Percentiles rank a stretch among this genome's conserved stretches.
These are phyloP conservation scores for Metaphire vulgaris DNA, from an alignment of 1,140 invertebrate genomes.

Conservation along the genomic window DNA sequence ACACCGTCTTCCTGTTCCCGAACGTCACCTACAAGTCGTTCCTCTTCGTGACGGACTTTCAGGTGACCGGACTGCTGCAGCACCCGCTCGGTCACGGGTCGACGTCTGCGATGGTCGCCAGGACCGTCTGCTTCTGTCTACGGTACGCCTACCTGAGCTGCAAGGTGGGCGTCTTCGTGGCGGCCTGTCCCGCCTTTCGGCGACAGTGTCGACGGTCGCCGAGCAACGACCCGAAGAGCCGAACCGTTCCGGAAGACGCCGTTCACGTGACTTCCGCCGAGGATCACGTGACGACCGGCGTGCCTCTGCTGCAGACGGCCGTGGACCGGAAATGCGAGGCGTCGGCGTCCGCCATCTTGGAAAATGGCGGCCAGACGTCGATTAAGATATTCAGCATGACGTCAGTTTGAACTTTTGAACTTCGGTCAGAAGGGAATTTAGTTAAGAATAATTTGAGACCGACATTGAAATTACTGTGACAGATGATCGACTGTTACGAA, in stretches of 20 bases:
- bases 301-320: conserved; percentile 5
- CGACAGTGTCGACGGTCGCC: conserved; percentile 25
- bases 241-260: conserved; percentile 2
- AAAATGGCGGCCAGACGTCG: conserved; percentile 17
- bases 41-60: conserved; percentile 21
- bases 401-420: too few relatives aligned
- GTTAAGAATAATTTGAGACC: too few relatives aligned
- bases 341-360: conserved; percentile 16
- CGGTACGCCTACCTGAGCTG: conserved; percentile 35
- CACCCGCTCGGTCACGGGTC: conserved; percentile 5
- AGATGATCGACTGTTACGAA: too few relatives aligned
- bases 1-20: conserved; percentile 25
- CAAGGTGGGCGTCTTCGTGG: conserved; percentile 37
- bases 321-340: not conserved
- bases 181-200: conserved; percentile 33
- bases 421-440: too few relatives aligned
- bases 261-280: not conserved
- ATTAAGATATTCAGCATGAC: conserved; percentile 26
- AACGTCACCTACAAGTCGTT: conserved; percentile 25
- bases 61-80: conserved; percentile 12
- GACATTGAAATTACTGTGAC: too few relatives aligned
- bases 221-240: not conserved
- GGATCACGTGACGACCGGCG: conserved; percentile 17
- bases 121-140: conserved; percentile 29
- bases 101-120: conserved; percentile 9